Evolutionary conservation across 2,888 invertebrate genomes (phyloP).

Genomic region (Ischnus inquisitorius): DNA sequence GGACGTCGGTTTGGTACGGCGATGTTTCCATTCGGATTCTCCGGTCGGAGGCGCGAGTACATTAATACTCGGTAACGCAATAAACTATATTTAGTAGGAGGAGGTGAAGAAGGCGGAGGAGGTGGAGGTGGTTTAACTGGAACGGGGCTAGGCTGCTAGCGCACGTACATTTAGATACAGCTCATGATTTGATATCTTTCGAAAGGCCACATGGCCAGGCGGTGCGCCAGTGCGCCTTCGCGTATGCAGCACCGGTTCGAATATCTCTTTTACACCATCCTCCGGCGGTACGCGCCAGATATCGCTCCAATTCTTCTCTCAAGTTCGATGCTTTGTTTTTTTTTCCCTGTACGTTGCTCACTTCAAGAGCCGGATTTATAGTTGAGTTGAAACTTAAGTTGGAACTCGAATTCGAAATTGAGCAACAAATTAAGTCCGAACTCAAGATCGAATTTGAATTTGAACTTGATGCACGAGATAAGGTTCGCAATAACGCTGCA

Average conservation of each 20-base stretch:
- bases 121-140: constrained; percentile 78
- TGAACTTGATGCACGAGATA: too few species aligned
- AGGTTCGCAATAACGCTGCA: too few species aligned
- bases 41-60: constrained; percentile 67
- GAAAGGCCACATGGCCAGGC: constrained; percentile 84
- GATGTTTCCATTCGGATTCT: constrained; percentile 63
- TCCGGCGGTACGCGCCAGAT: constrained; percentile 5
- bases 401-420: too few species aligned
- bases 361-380: too few species aligned
- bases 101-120: constrained; percentile 74
- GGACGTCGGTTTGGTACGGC: constrained; percentile 33
- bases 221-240: constrained; percentile 66
- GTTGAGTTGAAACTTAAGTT: too few species aligned
- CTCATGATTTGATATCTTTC: constrained; percentile 85
- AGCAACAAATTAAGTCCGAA: too few species aligned
- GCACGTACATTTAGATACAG: constrained; percentile 63
- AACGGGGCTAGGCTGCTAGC: constrained; percentile 9
- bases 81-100: constrained; percentile 85
- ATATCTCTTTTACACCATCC: constrained; percentile 42
- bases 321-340: neutral
- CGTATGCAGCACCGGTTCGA: constrained; percentile 37
- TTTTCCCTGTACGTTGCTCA: neutral
- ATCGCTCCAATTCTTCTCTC: neutral
- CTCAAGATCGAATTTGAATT: too few species aligned
- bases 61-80: constrained; percentile 85